phyloP scores from a whole-genome alignment of 2,888 invertebrate genomes.

The Romanomermis culicivorax region DNA sequence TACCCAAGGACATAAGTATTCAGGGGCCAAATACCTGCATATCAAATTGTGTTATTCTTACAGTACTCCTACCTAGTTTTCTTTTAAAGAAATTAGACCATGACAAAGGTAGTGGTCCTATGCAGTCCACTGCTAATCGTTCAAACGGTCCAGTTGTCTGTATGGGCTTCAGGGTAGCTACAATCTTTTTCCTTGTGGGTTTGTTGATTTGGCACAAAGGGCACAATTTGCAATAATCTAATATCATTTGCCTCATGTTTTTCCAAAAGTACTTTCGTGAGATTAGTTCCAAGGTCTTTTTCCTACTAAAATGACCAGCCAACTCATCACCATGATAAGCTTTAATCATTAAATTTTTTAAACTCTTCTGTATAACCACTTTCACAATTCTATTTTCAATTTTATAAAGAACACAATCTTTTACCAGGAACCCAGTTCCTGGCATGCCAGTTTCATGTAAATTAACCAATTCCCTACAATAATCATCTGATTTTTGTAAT shows the following conservation, averaged over 20 bases:
- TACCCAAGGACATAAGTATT: no score
- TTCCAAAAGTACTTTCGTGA: neutral
- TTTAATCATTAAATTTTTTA: neutral
- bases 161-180: conserved; percentile 10
- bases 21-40: no score
- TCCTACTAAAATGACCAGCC: conserved; percentile 1
- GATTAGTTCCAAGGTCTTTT: neutral
- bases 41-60: no score
- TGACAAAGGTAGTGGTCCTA: conserved; percentile 16
- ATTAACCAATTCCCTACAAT: neutral
- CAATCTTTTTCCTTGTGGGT: neutral
- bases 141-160: conserved; percentile 15
- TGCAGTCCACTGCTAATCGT: conserved; percentile 14
- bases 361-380: neutral
- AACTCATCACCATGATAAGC: neutral
- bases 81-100: no score
- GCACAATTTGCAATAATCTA: neutral
- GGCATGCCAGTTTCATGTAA: neutral
- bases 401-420: neutral
- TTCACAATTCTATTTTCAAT: neutral
- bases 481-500: neutral
- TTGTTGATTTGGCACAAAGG: neutral
- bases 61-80: no score
- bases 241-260: neutral
- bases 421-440: neutral